These are phyloP conservation scores for Neocrepidodera transversa DNA, from an alignment of 2,888 invertebrate species.

Conservation along the genomic window DNA sequence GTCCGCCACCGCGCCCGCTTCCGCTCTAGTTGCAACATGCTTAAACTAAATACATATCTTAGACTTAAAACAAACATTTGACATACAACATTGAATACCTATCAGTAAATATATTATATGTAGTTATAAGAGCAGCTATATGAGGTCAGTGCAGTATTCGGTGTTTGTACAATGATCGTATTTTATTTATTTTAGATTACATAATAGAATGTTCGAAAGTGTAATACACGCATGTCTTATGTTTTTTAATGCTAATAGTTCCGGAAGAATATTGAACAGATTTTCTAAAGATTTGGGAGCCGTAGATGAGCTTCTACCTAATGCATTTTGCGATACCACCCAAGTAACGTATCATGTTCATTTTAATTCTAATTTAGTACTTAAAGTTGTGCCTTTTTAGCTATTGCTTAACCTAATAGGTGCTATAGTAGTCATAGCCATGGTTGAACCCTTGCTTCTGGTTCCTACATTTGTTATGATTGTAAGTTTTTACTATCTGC, in stretches of 20 bases:
- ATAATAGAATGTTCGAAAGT: conserved; percentile 76
- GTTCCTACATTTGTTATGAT: conserved; percentile 72
- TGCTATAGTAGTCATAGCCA: conserved; percentile 74
- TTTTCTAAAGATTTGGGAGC: conserved; percentile 75
- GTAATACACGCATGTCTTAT: conserved; percentile 71
- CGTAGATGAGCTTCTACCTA: conserved; percentile 64
- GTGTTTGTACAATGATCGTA: background rate
- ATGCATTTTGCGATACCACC: conserved; percentile 59
- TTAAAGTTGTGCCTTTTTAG: conserved; percentile 40
- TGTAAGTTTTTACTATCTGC: conserved; percentile 68
- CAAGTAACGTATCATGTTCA: conserved; percentile 50
- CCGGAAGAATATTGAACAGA: conserved; percentile 71
- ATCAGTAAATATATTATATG: too few species aligned
- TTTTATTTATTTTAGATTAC: conserved; percentile 66
- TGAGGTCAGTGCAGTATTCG: too few species aligned
- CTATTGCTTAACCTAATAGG: conserved; percentile 79
- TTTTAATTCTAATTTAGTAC: conserved; percentile 2
- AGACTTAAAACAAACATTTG: too few species aligned
- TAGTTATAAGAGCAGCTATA: too few species aligned
- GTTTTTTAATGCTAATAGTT: conserved; percentile 82
- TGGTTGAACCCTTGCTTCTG: conserved; percentile 73
- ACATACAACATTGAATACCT: too few species aligned
- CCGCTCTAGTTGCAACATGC: too few species aligned
- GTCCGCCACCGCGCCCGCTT: too few species aligned
- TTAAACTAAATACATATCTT: too few species aligned